Evolutionary conservation across 2,888 invertebrate species (phyloP).

Genomic region (Tetanocera ferruginea): DNA sequence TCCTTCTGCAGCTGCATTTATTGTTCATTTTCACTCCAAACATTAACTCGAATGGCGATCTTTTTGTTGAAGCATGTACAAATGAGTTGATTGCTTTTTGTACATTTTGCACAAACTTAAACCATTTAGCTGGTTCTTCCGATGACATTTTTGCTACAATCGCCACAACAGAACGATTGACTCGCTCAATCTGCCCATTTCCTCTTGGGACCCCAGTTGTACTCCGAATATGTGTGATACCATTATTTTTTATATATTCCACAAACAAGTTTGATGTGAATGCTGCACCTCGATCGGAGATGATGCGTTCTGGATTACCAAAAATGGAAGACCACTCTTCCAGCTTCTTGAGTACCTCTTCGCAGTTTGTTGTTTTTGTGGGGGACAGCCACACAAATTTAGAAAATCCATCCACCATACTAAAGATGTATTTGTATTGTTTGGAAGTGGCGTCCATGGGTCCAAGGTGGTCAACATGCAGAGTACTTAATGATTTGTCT

Average conservation of each 20-base stretch:
- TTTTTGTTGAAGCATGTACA: no score
- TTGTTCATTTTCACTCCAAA: no score
- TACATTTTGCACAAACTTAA: no score
- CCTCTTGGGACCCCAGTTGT: background rate
- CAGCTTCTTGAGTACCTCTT: slow-evolving; percentile 24
- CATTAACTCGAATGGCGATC: no score
- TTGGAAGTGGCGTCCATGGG: background rate
- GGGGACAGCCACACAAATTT: background rate
- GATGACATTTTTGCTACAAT: background rate
- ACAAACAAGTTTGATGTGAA: background rate
- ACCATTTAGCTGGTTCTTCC: background rate
- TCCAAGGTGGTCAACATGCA: background rate
- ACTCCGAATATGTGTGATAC: background rate
- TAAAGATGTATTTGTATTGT: background rate
- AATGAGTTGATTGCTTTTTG: no score
- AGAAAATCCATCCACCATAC: background rate
- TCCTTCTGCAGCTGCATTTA: no score
- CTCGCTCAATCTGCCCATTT: slow-evolving; percentile 8
- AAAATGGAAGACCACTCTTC: background rate
- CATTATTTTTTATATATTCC: background rate
- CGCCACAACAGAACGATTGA: background rate
- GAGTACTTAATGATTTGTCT: slow-evolving; percentile 40
- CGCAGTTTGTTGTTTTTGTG: slow-evolving; percentile 45
- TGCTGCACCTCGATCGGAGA: background rate
- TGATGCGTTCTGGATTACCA: background rate